These are phyloP conservation scores for Sander lucioperca DNA, from an alignment of 2,113 vertebrate genomes.

Conservation along the genomic window DNA sequence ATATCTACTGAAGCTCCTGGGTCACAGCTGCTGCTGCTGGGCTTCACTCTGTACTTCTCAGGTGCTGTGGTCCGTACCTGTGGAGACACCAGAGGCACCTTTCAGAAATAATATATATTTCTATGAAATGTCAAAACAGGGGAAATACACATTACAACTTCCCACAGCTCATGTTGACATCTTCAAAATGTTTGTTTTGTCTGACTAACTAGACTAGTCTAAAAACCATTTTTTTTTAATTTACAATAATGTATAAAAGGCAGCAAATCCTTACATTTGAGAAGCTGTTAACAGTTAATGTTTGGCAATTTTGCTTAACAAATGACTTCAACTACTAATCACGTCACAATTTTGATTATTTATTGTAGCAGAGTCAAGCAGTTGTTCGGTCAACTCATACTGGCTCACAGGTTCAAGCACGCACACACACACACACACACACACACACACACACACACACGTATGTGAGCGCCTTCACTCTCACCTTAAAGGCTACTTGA, in stretches of 20 bases:
- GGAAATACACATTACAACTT: background rate
- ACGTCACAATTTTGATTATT: background rate
- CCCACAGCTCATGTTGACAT: background rate
- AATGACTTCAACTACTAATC: background rate
- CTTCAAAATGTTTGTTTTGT: background rate
- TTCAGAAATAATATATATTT: background rate
- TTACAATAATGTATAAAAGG: background rate
- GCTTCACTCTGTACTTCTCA: constrained; percentile 98
- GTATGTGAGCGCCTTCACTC: background rate
- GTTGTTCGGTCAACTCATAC: background rate
- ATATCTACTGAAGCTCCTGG: constrained; percentile 92
- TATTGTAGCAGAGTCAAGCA: background rate
- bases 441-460: too few relatives aligned
- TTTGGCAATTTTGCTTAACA: background rate
- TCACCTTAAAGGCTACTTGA: constrained; percentile 97
- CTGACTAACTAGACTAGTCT: too few relatives aligned
- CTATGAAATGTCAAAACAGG: background rate
- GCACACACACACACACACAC: too few relatives aligned
- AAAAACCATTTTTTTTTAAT: background rate
- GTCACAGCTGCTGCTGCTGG: constrained; percentile 96
- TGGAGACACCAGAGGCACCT: background rate
- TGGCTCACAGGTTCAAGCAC: background rate
- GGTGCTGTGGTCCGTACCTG: constrained; percentile 98
- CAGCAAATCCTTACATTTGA: constrained; percentile 1
- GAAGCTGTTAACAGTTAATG: background rate